phyloP scores from a whole-genome alignment of 1,140 invertebrate species.

The Heliothis subflexa region DNA sequence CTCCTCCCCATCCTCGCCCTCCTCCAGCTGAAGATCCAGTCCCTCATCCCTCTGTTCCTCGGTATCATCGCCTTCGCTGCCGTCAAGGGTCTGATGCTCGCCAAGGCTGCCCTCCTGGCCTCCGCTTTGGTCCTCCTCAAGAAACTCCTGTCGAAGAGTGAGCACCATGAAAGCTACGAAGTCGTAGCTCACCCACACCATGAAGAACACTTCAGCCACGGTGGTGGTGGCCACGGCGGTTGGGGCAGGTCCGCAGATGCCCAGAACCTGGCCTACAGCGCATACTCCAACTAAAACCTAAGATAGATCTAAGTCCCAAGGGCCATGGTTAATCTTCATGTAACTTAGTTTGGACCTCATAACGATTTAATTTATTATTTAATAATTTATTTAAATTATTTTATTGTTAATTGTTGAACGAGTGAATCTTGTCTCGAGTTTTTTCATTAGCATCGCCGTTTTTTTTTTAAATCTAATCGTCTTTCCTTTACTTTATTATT shows the following conservation, averaged over 20 bases:
- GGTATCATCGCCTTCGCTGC: constrained; percentile 92
- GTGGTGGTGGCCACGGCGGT: constrained; percentile 71
- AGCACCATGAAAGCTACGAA: constrained; percentile 90
- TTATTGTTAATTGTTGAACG: constrained; percentile 68
- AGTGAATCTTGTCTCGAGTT: constrained; percentile 66
- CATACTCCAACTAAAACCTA: constrained; percentile 80
- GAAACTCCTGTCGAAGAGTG: constrained; percentile 91
- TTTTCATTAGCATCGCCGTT: constrained; percentile 55
- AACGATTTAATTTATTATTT: constrained; percentile 80
- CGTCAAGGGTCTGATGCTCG: constrained; percentile 93
- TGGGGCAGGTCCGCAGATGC: constrained; percentile 81
- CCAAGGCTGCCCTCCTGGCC: constrained; percentile 92
- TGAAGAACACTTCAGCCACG: constrained; percentile 86
- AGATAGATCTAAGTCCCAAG: constrained; percentile 58
- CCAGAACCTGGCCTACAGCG: constrained; percentile 79
- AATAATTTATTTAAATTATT: constrained; percentile 81
- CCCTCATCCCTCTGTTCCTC: constrained; percentile 91
- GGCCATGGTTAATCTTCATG: constrained; percentile 48
- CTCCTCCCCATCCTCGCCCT: constrained; percentile 91
- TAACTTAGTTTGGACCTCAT: constrained; percentile 79
- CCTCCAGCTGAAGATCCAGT: constrained; percentile 92
- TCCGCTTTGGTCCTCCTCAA: constrained; percentile 91
- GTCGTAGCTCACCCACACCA: constrained; percentile 90
- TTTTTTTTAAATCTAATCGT: constrained; percentile 44
- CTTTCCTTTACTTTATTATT: constrained; percentile 44